Conservation (phyloP, 2,113 vertebrate species). For the Pangasianodon gigas region DNA sequence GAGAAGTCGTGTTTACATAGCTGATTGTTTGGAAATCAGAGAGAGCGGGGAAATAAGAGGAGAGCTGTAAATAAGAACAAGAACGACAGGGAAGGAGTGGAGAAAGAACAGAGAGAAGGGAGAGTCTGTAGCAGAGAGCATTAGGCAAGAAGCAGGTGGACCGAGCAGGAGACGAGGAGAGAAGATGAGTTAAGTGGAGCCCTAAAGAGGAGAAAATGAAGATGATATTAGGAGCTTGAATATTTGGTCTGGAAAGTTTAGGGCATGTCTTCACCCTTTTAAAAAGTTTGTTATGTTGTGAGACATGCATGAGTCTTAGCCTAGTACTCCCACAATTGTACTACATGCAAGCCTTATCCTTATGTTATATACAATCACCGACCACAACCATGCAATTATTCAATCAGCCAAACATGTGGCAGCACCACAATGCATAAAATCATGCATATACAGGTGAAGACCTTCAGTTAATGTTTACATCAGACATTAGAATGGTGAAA, state of each 20-base stretch:
- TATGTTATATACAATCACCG: background rate
- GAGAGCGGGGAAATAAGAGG: constrained; percentile 2
- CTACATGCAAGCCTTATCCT: background rate
- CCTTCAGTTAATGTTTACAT: background rate
- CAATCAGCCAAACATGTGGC: background rate
- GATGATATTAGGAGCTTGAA: background rate
- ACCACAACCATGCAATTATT: background rate
- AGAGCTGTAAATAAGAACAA: constrained; percentile 9
- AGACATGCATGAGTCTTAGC: background rate
- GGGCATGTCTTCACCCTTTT: background rate
- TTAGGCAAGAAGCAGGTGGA: constrained; percentile 11
- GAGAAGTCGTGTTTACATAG: constrained; percentile 54
- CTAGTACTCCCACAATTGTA: background rate
- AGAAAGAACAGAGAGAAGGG: background rate
- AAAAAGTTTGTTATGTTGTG: background rate
- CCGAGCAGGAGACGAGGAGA: background rate
- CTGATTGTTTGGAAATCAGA: constrained; percentile 35
- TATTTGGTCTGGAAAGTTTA: background rate
- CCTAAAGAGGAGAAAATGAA: background rate
- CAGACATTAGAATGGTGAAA: background rate
- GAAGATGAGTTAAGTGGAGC: background rate
- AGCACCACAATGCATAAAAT: background rate
- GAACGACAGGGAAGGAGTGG: background rate
- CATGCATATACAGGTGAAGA: background rate
- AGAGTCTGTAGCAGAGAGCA: background rate